Base-by-base conservation (phyloP, 1,140 invertebrate genomes). In the Diabrotica undecimpunctata region DNA sequence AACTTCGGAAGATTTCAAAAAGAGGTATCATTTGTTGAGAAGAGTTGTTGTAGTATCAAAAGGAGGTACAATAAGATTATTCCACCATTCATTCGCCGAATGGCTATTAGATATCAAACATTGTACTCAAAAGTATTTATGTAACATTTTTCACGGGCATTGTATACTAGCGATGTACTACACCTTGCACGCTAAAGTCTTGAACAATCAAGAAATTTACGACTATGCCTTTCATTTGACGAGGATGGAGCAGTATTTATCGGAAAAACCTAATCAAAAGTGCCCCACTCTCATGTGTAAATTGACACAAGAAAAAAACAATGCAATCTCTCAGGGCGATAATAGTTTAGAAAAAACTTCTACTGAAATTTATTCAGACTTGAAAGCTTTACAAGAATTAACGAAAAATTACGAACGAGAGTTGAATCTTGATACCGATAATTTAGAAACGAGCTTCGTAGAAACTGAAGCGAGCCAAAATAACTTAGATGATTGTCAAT, bases 41-140 rank as follows among this genome's bases (percentile, higher is more conserved):
- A 87, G 92, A 76, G 88, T 89, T n/a, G 81, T 87, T 14, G 82
- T 84, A 2, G 82, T 86, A 5, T 81, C 85, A 63, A 87, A 81
- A 79, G 82, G 79, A 57, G 87, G 87, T 1, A 86, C 86, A 35
- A 81, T 94, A 61, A 87, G 90, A 69, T 81, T 94, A 5, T 94
- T 95, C 78, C 94, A 96, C 78, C 90, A 92, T 74, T 96, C 93
- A 65, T 97, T 97, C 78, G 90, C 94, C 7, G 92, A 95, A 74
- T 98, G 95, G 95, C 79, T 98, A 52, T 80, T 94, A 25, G 95
- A 98, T 80, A 95, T 97, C 0, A 98, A 98, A 80, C 95, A 97
- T 74, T 97, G 95, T 76, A 97, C 95, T 9, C 91, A 94, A 69
- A 94, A 95, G 72, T 98, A 95, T 78, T 81, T 97, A 52, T 97